Percentiles rank a stretch among this genome's conserved stretches.
Conservation (phyloP, 1,140 invertebrate genomes). For the Dermatophagoides farinae region DNA sequence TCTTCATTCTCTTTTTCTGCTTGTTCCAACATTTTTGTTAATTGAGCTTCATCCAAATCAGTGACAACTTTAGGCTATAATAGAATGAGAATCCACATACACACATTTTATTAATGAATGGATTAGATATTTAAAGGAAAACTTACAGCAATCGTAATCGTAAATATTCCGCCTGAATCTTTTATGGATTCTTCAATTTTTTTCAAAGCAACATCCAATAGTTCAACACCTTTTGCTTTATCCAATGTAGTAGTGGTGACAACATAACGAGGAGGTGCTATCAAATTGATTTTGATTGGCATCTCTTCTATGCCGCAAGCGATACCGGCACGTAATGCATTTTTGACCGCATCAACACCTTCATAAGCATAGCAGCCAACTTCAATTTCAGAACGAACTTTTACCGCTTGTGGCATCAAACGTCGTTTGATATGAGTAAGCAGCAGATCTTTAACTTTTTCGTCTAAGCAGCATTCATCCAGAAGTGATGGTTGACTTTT, state of each 20-base stretch:
- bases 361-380: slow-evolving; percentile 90
- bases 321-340: slow-evolving; percentile 75
- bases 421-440: slow-evolving; percentile 86
- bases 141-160: slow-evolving; percentile 73
- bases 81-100: slow-evolving; percentile 18
- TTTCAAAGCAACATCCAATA: slow-evolving; percentile 67
- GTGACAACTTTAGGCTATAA: slow-evolving; percentile 87
- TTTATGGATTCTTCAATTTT: slow-evolving; percentile 65
- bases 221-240: slow-evolving; percentile 71
- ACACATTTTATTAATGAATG: slow-evolving; percentile 7
- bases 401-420: slow-evolving; percentile 90
- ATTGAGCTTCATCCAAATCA: slow-evolving; percentile 84
- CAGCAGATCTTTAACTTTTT: slow-evolving; percentile 73
- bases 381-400: slow-evolving; percentile 89
- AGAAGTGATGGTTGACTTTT: slow-evolving; percentile 70
- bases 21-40: slow-evolving; percentile 74
- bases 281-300: slow-evolving; percentile 95
- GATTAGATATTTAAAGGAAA: not conserved
- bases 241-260: slow-evolving; percentile 96
- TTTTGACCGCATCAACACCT: slow-evolving; percentile 95
- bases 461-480: slow-evolving; percentile 85
- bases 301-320: slow-evolving; percentile 73
- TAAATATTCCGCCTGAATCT: slow-evolving; percentile 69
- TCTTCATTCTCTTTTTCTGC: slow-evolving; percentile 83
- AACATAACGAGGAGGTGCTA: slow-evolving; percentile 93